phyloP scores from a whole-genome alignment of 2,888 invertebrate species.

The Syrphus vitripennis region DNA sequence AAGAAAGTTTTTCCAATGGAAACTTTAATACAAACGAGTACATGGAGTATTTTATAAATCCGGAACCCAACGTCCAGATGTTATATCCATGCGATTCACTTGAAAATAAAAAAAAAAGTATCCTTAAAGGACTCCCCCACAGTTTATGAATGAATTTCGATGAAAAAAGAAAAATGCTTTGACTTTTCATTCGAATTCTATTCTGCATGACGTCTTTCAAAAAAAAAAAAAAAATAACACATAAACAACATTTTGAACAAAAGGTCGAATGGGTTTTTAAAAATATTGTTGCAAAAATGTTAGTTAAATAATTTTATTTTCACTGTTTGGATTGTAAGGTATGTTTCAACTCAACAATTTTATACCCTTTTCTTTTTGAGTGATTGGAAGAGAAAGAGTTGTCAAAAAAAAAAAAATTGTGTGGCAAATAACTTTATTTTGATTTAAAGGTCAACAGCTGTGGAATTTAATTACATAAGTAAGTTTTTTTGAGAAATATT shows the following conservation, averaged over 20 bases:
- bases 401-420: too few relatives aligned
- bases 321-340: neutral
- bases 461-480: neutral
- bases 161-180: neutral
- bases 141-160: neutral
- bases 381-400: neutral
- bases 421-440: neutral
- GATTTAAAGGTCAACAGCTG: neutral
- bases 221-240: neutral
- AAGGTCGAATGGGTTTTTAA: neutral
- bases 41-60: too few relatives aligned
- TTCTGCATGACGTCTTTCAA: neutral
- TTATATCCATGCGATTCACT: neutral
- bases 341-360: neutral
- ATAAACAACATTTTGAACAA: neutral
- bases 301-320: neutral
- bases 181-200: neutral
- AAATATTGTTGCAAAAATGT: neutral
- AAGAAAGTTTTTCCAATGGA: too few relatives aligned
- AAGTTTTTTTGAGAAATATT: neutral
- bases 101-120: neutral
- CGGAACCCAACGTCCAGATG: neutral
- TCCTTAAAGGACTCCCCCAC: neutral
- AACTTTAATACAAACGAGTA: neutral
- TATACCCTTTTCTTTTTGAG: neutral